Conservation (phyloP, 2,113 vertebrate genomes). For the Mormoops blainvillei region DNA sequence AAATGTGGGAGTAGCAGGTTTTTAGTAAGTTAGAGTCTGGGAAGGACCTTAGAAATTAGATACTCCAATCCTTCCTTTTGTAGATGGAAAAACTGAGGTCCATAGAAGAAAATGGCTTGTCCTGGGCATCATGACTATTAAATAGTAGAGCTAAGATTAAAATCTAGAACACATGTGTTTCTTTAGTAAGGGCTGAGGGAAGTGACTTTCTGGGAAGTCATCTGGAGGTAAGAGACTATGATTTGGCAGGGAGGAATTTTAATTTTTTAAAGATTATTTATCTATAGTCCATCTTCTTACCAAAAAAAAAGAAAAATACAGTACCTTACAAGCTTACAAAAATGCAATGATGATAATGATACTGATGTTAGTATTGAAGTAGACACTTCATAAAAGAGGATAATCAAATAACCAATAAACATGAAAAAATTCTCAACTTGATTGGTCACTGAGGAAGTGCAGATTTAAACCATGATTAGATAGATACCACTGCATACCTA, state of each 20-base stretch:
- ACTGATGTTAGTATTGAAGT: background rate
- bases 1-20: background rate
- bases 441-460: background rate
- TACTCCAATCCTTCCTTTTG: background rate
- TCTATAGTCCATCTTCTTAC: background rate
- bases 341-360: background rate
- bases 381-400: background rate
- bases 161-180: background rate
- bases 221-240: background rate
- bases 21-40: background rate
- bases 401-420: background rate
- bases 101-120: constrained; percentile 19
- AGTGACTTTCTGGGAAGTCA: background rate
- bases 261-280: background rate
- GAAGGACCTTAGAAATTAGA: background rate
- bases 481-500: background rate
- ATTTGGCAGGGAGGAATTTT: background rate
- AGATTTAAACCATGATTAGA: constrained; percentile 28
- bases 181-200: constrained; percentile 21
- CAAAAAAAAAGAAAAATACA: background rate
- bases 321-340: background rate
- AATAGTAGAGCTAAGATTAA: background rate
- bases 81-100: constrained; percentile 1
- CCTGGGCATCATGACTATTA: background rate
- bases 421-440: constrained; percentile 2